Conservation (phyloP, 2,888 invertebrate species). For the Onchidella celtica region DNA sequence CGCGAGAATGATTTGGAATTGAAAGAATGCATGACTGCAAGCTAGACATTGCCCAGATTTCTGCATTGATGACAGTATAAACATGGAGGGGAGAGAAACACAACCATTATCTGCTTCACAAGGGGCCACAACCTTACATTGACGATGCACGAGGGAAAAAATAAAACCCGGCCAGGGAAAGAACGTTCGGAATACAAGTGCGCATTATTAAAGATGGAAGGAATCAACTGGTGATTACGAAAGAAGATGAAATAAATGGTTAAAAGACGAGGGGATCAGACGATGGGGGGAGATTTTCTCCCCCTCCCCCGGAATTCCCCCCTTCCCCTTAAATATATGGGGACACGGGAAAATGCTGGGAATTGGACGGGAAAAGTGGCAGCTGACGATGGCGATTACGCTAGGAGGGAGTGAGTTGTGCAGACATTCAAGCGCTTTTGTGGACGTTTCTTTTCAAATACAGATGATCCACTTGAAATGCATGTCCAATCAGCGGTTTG, state of each 20-base stretch:
- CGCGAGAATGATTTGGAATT: neutral
- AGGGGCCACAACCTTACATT: conserved; percentile 6
- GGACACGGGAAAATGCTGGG: too few relatives aligned
- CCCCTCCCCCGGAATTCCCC: too few relatives aligned
- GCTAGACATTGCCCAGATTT: neutral
- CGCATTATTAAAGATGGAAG: neutral
- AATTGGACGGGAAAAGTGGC: too few relatives aligned
- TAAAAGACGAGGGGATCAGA: too few relatives aligned
- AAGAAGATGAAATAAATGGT: neutral
- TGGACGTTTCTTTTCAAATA: too few relatives aligned
- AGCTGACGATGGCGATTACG: too few relatives aligned
- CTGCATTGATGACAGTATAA: neutral
- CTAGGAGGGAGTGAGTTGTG: too few relatives aligned
- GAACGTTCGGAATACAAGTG: neutral
- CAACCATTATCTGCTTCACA: neutral
- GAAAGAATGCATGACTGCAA: neutral
- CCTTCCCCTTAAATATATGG: too few relatives aligned
- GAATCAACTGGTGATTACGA: neutral
- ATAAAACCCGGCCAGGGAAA: neutral
- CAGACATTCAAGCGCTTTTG: too few relatives aligned
- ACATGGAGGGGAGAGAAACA: neutral
- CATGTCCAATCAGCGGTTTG: too few relatives aligned
- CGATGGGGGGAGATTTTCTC: too few relatives aligned
- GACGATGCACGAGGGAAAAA: conserved; percentile 3
- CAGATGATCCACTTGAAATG: too few relatives aligned